Percentiles rank a stretch among this genome's conserved stretches.
These are phyloP conservation scores for Phrynocephalus versicolor DNA, from an alignment of 2,113 vertebrate species.

Conservation along the genomic window DNA sequence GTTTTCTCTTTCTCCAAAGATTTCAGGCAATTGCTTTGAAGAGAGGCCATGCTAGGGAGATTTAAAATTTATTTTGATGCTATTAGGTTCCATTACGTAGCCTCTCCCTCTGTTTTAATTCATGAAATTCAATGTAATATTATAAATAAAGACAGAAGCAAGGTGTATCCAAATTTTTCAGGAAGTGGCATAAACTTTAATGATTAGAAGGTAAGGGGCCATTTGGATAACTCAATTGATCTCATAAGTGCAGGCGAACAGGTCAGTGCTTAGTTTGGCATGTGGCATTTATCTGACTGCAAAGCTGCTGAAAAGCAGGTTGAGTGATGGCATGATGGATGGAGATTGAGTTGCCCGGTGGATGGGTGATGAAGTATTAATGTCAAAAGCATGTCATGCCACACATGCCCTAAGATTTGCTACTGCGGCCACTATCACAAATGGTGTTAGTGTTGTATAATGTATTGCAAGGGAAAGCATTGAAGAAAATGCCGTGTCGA, in stretches of 20 bases:
- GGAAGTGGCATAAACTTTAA: neutral
- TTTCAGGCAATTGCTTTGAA: neutral
- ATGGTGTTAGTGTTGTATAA: neutral
- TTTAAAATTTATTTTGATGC: constrained; percentile 24
- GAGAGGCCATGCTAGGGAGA: neutral
- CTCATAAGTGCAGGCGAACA: neutral
- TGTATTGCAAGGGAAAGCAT: neutral
- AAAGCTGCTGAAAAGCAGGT: neutral
- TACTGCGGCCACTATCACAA: neutral
- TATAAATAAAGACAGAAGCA: neutral
- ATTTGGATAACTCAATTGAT: neutral
- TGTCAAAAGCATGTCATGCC: neutral
- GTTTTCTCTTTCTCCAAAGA: neutral
- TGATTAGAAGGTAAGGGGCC: neutral
- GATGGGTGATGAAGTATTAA: neutral
- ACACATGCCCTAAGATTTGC: neutral
- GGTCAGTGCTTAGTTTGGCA: neutral
- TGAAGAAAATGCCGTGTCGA: neutral
- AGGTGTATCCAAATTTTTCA: neutral
- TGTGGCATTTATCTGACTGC: neutral
- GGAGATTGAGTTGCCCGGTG: neutral
- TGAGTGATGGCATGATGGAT: neutral
- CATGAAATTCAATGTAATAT: neutral
- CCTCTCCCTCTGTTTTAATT: neutral
- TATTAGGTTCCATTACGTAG: constrained; percentile 8